A percentile compares a stretch with the other conserved stretches of the same genome.
These are phyloP conservation scores for Trichogramma evanescens DNA, from an alignment of 2,888 invertebrate species.

Conservation along the genomic window DNA sequence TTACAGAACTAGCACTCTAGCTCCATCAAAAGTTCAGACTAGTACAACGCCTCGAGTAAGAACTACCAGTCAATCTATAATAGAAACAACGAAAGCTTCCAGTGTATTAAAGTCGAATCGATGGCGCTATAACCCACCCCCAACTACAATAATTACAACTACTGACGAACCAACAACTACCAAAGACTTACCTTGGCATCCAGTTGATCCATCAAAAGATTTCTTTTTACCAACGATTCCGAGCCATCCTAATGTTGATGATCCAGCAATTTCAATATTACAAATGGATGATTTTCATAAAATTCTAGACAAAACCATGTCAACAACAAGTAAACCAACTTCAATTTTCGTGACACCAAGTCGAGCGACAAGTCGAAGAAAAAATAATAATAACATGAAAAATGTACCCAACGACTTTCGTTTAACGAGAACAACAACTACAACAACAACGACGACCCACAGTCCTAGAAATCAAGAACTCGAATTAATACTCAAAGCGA, in stretches of 20 bases:
- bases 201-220: slow-evolving; percentile 1
- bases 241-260: not conserved
- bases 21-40: slow-evolving; percentile 26
- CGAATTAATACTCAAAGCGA: slow-evolving; percentile 45
- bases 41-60: slow-evolving; percentile 19
- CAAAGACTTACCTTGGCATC: slow-evolving; percentile 7
- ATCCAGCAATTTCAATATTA: not conserved
- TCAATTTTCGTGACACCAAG: slow-evolving; percentile 20
- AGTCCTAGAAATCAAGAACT: slow-evolving; percentile 41
- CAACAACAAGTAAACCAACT: not conserved
- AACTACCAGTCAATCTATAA: slow-evolving; percentile 15
- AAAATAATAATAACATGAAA: not conserved
- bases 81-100: slow-evolving; percentile 34
- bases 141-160: slow-evolving; percentile 22
- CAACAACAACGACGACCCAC: slow-evolving; percentile 7
- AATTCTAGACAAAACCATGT: slow-evolving; percentile 1
- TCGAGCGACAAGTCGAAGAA: not conserved
- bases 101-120: slow-evolving; percentile 34
- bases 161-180: not conserved
- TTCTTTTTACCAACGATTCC: slow-evolving; percentile 7
- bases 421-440: slow-evolving; percentile 19
- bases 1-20: slow-evolving; percentile 14
- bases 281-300: slow-evolving; percentile 12
- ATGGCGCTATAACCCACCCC: slow-evolving; percentile 47
- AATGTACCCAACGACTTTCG: slow-evolving; percentile 13